Evolutionary conservation across 2,113 vertebrate genomes (phyloP).

Genomic region (Danionella cerebrum): DNA sequence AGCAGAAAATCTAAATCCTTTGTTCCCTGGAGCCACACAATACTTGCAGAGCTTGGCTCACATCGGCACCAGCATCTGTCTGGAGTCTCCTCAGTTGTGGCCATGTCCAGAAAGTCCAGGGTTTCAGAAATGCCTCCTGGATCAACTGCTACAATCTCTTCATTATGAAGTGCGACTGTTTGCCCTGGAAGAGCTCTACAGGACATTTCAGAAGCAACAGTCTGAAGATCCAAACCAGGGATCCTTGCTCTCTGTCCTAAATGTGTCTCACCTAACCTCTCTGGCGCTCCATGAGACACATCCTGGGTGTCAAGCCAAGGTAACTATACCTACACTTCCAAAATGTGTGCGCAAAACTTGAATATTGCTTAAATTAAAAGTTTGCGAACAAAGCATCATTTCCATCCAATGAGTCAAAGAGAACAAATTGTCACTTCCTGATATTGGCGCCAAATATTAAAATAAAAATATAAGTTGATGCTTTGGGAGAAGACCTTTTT

Average conservation of each 20-base stretch:
- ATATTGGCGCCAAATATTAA: too few species aligned
- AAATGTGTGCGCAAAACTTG: too few species aligned
- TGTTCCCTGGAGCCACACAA: conserved; percentile 71
- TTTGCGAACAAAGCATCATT: too few species aligned
- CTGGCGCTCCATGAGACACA: conserved; percentile 76
- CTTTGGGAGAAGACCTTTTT: too few species aligned
- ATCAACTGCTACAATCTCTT: conserved; percentile 63
- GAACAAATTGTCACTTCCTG: too few species aligned
- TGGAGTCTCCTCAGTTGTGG: conserved; percentile 45
- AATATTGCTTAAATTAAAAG: too few species aligned
- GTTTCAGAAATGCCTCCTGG: conserved; percentile 34
- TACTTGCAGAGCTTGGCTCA: conserved; percentile 80
- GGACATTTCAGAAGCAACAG: conserved; percentile 43
- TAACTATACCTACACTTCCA: conserved; percentile 41
- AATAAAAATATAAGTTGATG: too few species aligned
- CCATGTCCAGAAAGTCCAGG: conserved; percentile 12
- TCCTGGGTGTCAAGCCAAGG: conserved; percentile 81
- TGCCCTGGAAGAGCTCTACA: conserved; percentile 65
- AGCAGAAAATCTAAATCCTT: conserved; percentile 34
- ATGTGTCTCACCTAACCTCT: conserved; percentile 60
- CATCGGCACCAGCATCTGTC: conserved; percentile 56
- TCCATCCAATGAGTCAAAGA: too few species aligned
- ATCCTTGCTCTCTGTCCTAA: conserved; percentile 49
- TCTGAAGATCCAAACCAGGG: not conserved
- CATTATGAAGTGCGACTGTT: conserved; percentile 79